Conservation (phyloP, 2,113 vertebrate species). For the human (Homo sapiens) region GRCh38 chr4:152082001-152082500, state of each 20-base stretch:
- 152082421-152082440: constrained; percentile 32
- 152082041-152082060: not conserved
- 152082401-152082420: constrained; percentile 60
- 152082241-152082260: constrained; percentile 34
- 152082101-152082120: not conserved
- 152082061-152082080: not conserved
- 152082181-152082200: constrained; percentile 70
- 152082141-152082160: constrained; percentile 60
- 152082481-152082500: not conserved
- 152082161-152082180: constrained; percentile 53
- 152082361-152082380: constrained; percentile 60
- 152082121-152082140: constrained; percentile 66
- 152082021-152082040: not conserved
- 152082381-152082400: constrained; percentile 63
- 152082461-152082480: not conserved
- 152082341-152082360: constrained; percentile 48
- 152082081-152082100: not conserved
- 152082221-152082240: constrained; percentile 40
- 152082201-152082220: not conserved
- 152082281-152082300: constrained; percentile 61
- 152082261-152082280: constrained; percentile 69
- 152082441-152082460: not conserved
- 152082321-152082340: constrained; percentile 71
- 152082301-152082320: constrained; percentile 38
- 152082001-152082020: not conserved